Percentiles rank a stretch among this genome's conserved stretches.
phyloP scores from a whole-genome alignment of 2,113 vertebrate genomes.

The Microtus richardsoni region DNA sequence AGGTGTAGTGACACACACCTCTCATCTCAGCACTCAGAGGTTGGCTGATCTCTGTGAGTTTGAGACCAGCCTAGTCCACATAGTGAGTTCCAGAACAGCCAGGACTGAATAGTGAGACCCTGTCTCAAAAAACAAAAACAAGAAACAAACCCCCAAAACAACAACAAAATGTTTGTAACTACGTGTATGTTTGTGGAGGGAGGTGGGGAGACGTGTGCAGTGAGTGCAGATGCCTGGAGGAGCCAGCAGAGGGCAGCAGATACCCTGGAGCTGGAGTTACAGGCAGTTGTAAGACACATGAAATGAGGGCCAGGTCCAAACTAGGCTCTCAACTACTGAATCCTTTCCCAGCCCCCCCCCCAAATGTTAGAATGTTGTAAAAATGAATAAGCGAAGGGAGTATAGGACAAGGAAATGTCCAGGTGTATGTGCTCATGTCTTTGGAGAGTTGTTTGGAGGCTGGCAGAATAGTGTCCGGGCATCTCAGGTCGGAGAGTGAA shows the following conservation, averaged over 20 bases:
- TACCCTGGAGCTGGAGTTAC: background rate
- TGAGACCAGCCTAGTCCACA: background rate
- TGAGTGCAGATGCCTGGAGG: background rate
- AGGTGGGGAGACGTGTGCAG: no score
- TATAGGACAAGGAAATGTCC: background rate
- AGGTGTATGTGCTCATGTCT: background rate
- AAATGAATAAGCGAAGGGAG: background rate
- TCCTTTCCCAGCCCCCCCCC: background rate
- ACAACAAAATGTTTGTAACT: background rate
- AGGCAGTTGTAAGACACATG: background rate
- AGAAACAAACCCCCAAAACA: background rate
- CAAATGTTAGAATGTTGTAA: background rate
- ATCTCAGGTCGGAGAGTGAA: background rate
- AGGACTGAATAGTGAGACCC: background rate
- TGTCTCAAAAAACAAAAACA: background rate
- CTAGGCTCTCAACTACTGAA: background rate
- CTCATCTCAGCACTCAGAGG: background rate
- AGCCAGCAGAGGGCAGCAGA: background rate
- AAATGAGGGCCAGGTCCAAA: no score
- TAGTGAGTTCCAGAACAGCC: background rate
- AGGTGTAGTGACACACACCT: background rate
- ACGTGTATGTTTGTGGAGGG: background rate
- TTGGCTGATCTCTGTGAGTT: background rate
- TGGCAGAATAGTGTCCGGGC: background rate
- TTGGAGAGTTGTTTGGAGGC: background rate